These are phyloP conservation scores for Ptyas mucosa DNA, from an alignment of 2,113 vertebrate genomes.

Conservation along the genomic window DNA sequence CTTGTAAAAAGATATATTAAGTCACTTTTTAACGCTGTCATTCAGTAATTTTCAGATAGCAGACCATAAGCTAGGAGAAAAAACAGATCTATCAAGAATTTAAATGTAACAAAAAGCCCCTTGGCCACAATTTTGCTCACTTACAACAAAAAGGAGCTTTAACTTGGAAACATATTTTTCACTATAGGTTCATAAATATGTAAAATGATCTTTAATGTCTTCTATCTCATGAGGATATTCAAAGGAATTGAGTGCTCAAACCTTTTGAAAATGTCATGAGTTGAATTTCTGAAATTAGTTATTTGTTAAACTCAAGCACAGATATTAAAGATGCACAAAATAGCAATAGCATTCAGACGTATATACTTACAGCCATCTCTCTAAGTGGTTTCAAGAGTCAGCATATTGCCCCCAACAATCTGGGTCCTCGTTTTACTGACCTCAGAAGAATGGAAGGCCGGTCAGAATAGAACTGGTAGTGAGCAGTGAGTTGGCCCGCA, in stretches of 20 bases:
- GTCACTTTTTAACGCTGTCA: neutral
- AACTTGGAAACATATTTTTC: neutral
- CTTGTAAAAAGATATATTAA: neutral
- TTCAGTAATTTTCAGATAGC: neutral
- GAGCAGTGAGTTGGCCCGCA: no score
- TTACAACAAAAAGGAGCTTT: neutral
- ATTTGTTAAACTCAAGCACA: neutral
- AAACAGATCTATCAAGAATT: no score
- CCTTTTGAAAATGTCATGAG: neutral
- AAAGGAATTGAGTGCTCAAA: neutral
- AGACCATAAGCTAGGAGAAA: neutral
- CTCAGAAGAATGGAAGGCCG: no score
- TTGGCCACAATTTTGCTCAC: neutral
- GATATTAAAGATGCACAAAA: neutral
- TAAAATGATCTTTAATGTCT: neutral
- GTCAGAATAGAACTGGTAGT: no score
- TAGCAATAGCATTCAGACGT: neutral
- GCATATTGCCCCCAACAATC: no score
- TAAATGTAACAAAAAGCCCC: neutral
- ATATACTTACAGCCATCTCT: no score
- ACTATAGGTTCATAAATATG: neutral
- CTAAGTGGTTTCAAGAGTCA: no score
- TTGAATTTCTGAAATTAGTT: neutral
- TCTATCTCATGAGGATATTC: neutral
- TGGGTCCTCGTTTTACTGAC: no score